phyloP scores from a whole-genome alignment of 2,888 invertebrate species.

The Galerucella calmariensis region DNA sequence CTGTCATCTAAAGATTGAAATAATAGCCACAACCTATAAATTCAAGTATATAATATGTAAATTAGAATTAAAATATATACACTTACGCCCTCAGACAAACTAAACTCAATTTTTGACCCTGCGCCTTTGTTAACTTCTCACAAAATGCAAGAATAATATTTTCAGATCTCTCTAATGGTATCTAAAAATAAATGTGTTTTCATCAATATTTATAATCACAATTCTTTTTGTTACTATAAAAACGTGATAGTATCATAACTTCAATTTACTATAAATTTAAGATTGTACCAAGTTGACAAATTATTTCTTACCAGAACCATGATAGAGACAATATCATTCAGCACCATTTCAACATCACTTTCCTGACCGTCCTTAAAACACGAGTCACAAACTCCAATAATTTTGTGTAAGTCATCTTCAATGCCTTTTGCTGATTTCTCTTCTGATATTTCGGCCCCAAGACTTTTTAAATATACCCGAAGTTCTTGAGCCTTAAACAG shows the following conservation, averaged over 20 bases:
- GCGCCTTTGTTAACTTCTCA: slow-evolving; percentile 90
- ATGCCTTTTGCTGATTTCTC: slow-evolving; percentile 90
- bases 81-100: slow-evolving; percentile 88
- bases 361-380: slow-evolving; percentile 91
- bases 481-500: slow-evolving; percentile 82
- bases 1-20: slow-evolving; percentile 90
- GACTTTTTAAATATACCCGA: slow-evolving; percentile 87
- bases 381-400: slow-evolving; percentile 92
- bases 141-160: slow-evolving; percentile 91
- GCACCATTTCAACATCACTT: slow-evolving; percentile 88
- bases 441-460: slow-evolving; percentile 95
- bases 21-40: slow-evolving; percentile 84
- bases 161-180: slow-evolving; percentile 87
- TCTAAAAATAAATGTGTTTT: slow-evolving; percentile 64
- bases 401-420: slow-evolving; percentile 93
- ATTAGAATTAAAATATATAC: slow-evolving; percentile 21
- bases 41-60: slow-evolving; percentile 7
- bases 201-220: too few species aligned
- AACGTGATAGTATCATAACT: too few species aligned
- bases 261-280: too few species aligned
- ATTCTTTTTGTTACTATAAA: too few species aligned
- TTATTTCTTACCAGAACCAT: slow-evolving; percentile 80
- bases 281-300: too few species aligned
- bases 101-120: slow-evolving; percentile 81
- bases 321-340: slow-evolving; percentile 96